Conservation (phyloP, 1,140 invertebrate species). For the Triops cancriformis region DNA sequence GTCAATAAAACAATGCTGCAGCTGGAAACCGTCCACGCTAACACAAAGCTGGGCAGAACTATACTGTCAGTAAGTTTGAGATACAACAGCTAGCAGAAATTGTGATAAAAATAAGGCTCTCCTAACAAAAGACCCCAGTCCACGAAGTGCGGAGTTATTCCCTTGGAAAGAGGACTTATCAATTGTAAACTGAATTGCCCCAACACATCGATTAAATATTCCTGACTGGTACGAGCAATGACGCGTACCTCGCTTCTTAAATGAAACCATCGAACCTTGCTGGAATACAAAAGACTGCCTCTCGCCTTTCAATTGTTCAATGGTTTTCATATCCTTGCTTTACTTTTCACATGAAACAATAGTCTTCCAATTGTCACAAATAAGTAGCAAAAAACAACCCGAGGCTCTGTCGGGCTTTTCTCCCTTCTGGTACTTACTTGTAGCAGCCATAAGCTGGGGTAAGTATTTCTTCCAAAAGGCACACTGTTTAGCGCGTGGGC, state of each 20-base stretch:
- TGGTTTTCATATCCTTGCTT: background rate
- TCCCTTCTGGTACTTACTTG: slow-evolving; percentile 7
- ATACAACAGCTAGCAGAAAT: background rate
- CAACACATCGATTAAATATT: too few species aligned
- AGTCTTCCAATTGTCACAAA: background rate
- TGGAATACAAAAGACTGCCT: background rate
- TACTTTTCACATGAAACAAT: background rate
- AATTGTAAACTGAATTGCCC: too few species aligned
- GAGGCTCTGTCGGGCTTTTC: background rate
- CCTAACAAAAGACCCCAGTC: background rate
- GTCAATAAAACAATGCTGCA: background rate
- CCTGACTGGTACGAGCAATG: too few species aligned
- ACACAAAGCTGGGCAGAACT: background rate
- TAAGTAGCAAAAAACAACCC: background rate
- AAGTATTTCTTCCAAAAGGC: slow-evolving; percentile 94
- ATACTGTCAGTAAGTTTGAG: background rate
- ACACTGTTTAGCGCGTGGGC: slow-evolving; percentile 79
- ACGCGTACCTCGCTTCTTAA: background rate
- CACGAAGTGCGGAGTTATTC: too few species aligned
- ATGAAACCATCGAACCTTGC: background rate
- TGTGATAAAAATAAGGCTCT: background rate
- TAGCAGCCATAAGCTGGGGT: slow-evolving; percentile 60
- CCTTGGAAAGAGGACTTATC: too few species aligned
- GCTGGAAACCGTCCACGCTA: background rate
- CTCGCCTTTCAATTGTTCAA: background rate